Evolutionary conservation across 2,113 vertebrate genomes (phyloP).

Genomic region (Chaetorhynchus papuensis): DNA sequence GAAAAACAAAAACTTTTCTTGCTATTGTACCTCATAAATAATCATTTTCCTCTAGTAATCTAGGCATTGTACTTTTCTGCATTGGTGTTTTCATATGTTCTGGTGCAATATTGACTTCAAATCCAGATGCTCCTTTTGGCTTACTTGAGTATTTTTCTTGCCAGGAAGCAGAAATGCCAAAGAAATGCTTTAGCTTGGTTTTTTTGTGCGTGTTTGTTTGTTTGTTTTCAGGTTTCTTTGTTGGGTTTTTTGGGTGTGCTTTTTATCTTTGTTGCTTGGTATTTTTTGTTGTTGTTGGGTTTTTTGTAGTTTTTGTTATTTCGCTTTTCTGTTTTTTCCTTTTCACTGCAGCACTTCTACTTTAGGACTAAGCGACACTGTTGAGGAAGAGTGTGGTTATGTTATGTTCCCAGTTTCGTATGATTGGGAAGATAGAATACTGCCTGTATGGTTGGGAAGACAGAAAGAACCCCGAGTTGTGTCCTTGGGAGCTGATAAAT

Average conservation of each 20-base stretch:
- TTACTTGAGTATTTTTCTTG: conserved; percentile 37
- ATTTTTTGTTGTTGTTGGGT: background rate
- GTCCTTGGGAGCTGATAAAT: background rate
- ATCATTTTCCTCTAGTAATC: conserved; percentile 47
- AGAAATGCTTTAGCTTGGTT: background rate
- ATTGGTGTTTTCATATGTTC: conserved; percentile 63
- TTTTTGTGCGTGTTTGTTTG: background rate
- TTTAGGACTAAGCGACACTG: background rate
- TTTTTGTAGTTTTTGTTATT: background rate
- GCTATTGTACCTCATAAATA: conserved; percentile 64
- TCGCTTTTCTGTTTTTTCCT: background rate
- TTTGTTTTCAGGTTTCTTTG: background rate
- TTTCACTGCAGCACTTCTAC: background rate
- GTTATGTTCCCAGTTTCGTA: background rate
- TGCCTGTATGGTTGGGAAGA: background rate
- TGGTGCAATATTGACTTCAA: conserved; percentile 53
- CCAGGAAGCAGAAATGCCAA: conserved; percentile 36
- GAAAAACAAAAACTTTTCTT: conserved; percentile 59
- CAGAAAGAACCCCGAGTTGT: background rate
- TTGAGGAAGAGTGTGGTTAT: background rate
- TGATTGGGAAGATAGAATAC: background rate
- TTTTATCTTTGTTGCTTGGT: background rate
- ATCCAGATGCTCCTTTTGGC: conserved; percentile 53
- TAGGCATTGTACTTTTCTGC: conserved; percentile 58
- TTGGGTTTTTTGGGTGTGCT: background rate